phyloP scores from a whole-genome alignment of 2,113 vertebrate genomes.

The Oreochromis niloticus region DNA sequence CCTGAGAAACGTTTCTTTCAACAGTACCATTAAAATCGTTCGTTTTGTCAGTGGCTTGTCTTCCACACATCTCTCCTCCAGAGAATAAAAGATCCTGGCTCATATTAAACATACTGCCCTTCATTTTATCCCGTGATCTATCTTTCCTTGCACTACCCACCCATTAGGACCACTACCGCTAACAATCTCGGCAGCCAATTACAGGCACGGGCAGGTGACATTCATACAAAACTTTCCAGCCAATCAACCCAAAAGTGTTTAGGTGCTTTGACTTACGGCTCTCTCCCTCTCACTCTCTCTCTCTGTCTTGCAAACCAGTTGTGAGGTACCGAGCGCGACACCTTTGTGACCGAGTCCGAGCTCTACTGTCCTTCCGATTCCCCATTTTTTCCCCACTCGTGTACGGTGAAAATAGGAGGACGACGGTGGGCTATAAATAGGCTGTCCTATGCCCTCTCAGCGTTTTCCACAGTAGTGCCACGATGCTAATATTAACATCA shows the following conservation, averaged over 20 bases:
- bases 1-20: constrained; percentile 62
- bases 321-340: constrained; percentile 2
- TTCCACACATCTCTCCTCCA: background rate
- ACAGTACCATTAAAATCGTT: constrained; percentile 47
- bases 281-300: background rate
- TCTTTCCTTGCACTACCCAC: background rate
- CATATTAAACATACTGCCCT: constrained; percentile 8
- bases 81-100: constrained; percentile 2
- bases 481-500: background rate
- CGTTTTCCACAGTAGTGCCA: constrained; percentile 24
- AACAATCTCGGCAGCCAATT: background rate
- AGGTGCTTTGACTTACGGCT: background rate
- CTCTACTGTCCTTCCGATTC: background rate
- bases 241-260: background rate
- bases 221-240: background rate
- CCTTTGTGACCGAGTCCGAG: constrained; percentile 12
- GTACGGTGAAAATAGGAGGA: background rate
- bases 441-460: constrained; percentile 1
- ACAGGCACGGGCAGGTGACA: background rate
- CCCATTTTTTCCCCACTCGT: background rate
- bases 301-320: background rate
- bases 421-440: constrained; percentile 10
- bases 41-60: constrained; percentile 3
- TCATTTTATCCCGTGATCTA: background rate
- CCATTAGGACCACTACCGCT: background rate